Conservation (phyloP, 2,113 vertebrate genomes). For the Solea solea region DNA sequence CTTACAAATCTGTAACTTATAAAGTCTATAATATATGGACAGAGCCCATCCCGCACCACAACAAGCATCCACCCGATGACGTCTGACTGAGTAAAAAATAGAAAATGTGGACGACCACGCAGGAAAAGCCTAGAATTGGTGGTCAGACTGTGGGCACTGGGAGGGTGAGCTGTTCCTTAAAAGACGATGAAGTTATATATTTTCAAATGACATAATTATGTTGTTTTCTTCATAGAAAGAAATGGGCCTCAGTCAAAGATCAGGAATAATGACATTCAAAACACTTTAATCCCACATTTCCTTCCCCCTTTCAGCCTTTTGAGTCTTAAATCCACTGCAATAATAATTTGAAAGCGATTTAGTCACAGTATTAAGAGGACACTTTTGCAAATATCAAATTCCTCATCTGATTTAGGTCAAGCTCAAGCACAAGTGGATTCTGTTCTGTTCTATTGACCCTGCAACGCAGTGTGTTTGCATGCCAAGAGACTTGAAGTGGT, state of each 20-base stretch:
- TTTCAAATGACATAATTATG: not conserved
- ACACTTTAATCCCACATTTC: constrained; percentile 1
- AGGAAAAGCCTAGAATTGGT: constrained; percentile 58
- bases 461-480: constrained; percentile 53
- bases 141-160: constrained; percentile 45
- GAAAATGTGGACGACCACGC: constrained; percentile 39
- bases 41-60: not conserved
- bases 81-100: constrained; percentile 39
- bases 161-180: constrained; percentile 32
- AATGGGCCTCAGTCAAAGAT: not conserved
- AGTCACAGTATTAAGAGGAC: constrained; percentile 28
- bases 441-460: constrained; percentile 19
- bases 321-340: not conserved
- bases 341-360: not conserved
- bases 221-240: not conserved
- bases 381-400: constrained; percentile 8
- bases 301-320: not conserved
- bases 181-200: constrained; percentile 6
- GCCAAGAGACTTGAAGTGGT: constrained; percentile 66
- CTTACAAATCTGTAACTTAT: not conserved
- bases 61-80: not conserved
- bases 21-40: not conserved
- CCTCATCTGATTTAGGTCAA: constrained; percentile 24
- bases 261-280: not conserved
- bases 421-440: constrained; percentile 28